These are phyloP conservation scores for Protobothrops flavoviridis DNA, from an alignment of 2,113 vertebrate genomes.

Conservation along the genomic window DNA sequence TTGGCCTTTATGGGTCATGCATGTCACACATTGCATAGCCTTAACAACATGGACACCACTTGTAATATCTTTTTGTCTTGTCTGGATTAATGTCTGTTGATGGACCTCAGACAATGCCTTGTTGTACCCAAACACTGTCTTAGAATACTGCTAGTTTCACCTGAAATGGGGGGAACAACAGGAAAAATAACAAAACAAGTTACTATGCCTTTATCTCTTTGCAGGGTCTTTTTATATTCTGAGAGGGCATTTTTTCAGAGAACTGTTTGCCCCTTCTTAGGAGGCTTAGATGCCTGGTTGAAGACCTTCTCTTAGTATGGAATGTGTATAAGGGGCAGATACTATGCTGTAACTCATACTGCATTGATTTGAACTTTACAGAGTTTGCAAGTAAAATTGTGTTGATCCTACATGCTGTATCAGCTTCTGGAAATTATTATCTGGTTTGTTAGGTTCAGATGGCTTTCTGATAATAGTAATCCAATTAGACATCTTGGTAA, in stretches of 20 bases:
- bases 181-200: background rate
- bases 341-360: conserved; percentile 67
- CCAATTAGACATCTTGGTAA: conserved; percentile 74
- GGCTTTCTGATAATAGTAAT: conserved; percentile 78
- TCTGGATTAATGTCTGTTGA: background rate
- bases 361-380: conserved; percentile 73
- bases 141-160: background rate
- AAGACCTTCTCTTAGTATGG: conserved; percentile 42
- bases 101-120: background rate
- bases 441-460: conserved; percentile 78
- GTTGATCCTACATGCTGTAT: conserved; percentile 72
- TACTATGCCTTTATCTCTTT: no score
- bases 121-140: background rate
- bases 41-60: background rate
- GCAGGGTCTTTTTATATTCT: background rate
- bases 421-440: conserved; percentile 80
- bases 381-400: conserved; percentile 70
- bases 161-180: background rate
- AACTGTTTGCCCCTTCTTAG: background rate
- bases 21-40: background rate
- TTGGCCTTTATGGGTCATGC: background rate
- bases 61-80: background rate
- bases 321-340: conserved; percentile 29
- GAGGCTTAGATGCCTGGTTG: background rate
- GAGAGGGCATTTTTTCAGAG: no score